Base-by-base conservation (phyloP, 2,113 vertebrate genomes). In the Morone saxatilis region DNA sequence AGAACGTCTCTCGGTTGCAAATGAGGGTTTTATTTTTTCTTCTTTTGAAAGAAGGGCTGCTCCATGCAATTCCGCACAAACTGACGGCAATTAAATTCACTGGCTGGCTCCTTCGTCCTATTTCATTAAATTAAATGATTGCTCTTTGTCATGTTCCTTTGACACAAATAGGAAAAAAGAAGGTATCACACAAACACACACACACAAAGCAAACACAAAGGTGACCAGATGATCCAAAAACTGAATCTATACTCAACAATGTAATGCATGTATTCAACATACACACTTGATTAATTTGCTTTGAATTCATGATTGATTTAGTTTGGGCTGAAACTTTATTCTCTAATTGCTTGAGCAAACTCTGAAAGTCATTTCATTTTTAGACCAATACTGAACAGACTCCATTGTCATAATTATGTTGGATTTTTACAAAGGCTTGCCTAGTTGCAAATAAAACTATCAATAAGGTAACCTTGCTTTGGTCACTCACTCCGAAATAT, bases 391-490 rank as follows among this genome's bases (percentile, higher is more conserved):
- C 19, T 53, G 38, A 73, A 75, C 66, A 60, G 45, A 78, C 41
- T 80, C 20, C 12, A 70, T 43, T 80, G 63, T 84, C 40, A 80
- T 86, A 67, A 80, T 87, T 88, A 81, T 66, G 20, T 66, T 79
- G 66, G 20, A 67, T 50, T 86, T 82, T 77, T 78, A 88, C 74
- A 83, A 87, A 86, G 41, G 50, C 57, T 71, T 38, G 3, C 50
- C 54, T 60, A 84, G 17, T 72, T 88, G 12, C 54, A 81, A 81
- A 77, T 66, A 41, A 57, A 84, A 47, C 41, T 50, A 88, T 80
- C 75, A 86, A 81, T 85, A 69, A 1, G 11, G 17, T 79, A 74
- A 91, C 76, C 65, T 85, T 90, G 51, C 36, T 51, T 10, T 74
- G 59, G 43, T 75, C 16, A 61, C 31, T 80, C 4, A 2, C 22